These are phyloP conservation scores for Tapirus terrestris DNA, from an alignment of 2,113 vertebrate species.

Conservation along the genomic window DNA sequence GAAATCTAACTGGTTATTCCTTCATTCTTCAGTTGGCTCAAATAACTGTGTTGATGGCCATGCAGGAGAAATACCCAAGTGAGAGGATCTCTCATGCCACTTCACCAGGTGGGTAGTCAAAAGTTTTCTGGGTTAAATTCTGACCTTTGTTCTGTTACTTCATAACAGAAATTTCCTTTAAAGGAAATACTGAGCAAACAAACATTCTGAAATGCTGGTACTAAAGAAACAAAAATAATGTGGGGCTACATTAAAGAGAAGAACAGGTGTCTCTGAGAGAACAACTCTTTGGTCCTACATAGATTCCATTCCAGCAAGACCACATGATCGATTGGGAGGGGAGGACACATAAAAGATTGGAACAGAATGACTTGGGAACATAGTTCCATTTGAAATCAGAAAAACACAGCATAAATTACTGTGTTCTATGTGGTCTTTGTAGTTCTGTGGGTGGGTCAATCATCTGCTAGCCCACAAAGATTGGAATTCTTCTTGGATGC, in stretches of 20 bases:
- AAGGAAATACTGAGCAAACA: conserved; percentile 30
- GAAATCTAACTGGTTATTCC: conserved; percentile 31
- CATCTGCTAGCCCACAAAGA: conserved; percentile 58
- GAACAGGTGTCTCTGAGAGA: conserved; percentile 2
- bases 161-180: conserved; percentile 18
- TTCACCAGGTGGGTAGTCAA: conserved; percentile 77
- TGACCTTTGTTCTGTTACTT: conserved; percentile 25
- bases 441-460: conserved; percentile 49
- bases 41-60: conserved; percentile 78
- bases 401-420: conserved; percentile 65
- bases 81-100: conserved; percentile 78
- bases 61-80: conserved; percentile 81
- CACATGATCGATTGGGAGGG: conserved; percentile 5
- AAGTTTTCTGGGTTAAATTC: conserved; percentile 51
- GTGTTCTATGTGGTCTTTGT: conserved; percentile 65
- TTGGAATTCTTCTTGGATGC: conserved; percentile 60
- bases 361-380: conserved; percentile 67
- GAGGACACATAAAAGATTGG: conserved; percentile 11
- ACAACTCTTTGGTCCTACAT: neutral
- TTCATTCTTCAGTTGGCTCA: conserved; percentile 59
- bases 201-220: conserved; percentile 55
- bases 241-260: neutral
- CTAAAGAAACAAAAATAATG: conserved; percentile 52
- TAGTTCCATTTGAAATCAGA: conserved; percentile 62
- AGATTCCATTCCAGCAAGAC: conserved; percentile 53